Base-by-base conservation (phyloP, 1,140 invertebrate species). In the Lamellibrachia luymesi region DNA sequence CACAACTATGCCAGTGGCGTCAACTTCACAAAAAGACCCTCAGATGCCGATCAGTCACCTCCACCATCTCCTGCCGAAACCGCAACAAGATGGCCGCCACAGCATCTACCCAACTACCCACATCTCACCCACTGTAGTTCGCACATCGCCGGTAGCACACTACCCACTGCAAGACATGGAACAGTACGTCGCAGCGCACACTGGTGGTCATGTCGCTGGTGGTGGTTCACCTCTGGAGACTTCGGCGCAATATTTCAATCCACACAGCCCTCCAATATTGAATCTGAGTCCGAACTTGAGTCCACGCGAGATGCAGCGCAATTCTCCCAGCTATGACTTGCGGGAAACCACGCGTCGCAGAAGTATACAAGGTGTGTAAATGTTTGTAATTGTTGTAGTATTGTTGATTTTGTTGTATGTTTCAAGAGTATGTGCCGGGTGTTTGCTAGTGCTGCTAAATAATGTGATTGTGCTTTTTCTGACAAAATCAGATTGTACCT, bases 211-310 rank as follows among this genome's bases (percentile, higher is more conserved):
- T 80, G 13, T 91, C 4, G 50, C 90, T 91, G 90, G 90, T n/a
- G 50, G 90, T 91, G 90, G 90, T 51, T 91, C 90, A 25, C 90
- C 90, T 2, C 50, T 51, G 13, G 49, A 51, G 10, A 50, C 90
- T 7, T 91, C 92, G n/a, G 51, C 92, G 51, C 92, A 50, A 27
- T 95, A 95, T 90, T 95, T 96, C 92, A 96, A 95, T 93, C 95
- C 96, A 13, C 95, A 95, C 94, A 96, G 95, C 94, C 96, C 96
- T 22, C 96, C 96, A 5, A 95, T 96, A n/a, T 93, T 96, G 56
- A 96, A 96, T 93, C 94, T 96, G 2, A 96, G 96, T 94, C 96
- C 96, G 27, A 96, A 96, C 93, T 94, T 96, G 64, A 96, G 95
- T 93, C 95, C 95, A 17, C 92, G 94, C n/a, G n/a, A 92, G 38